Evolutionary conservation across 2,113 vertebrate species (phyloP).

Genomic region (Anser cygnoides): DNA sequence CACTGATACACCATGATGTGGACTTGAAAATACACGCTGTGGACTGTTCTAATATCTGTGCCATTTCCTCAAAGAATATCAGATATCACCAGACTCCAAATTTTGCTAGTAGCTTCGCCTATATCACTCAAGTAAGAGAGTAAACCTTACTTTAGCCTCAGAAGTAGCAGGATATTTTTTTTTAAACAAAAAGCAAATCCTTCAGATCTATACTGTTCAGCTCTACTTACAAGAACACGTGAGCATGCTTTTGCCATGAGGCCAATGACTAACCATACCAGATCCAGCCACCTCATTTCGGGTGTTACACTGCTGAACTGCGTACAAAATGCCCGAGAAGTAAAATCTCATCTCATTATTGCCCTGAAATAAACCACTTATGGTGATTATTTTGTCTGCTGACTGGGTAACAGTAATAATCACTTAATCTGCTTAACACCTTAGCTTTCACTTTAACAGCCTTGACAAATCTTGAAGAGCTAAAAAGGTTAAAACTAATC

Average conservation of each 20-base stretch:
- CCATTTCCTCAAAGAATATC: not conserved
- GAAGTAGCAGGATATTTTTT: not conserved
- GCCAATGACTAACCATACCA: not conserved
- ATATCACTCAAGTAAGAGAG: not conserved
- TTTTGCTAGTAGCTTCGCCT: not conserved
- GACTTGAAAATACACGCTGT: not conserved
- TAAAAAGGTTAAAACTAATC: constrained; percentile 72
- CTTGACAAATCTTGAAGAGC: constrained; percentile 60
- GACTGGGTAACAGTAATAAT: constrained; percentile 77
- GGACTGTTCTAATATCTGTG: not conserved
- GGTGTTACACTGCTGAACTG: not conserved
- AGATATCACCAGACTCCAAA: not conserved
- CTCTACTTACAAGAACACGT: constrained; percentile 5
- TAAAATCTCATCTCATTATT: constrained; percentile 59
- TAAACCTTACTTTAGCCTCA: not conserved
- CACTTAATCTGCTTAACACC: constrained; percentile 78
- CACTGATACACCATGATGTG: not conserved
- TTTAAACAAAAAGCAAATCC: not conserved
- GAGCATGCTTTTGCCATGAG: constrained; percentile 26
- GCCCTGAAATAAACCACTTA: constrained; percentile 77
- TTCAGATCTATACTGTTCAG: not conserved
- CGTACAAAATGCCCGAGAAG: constrained; percentile 8
- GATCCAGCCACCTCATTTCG: not conserved
- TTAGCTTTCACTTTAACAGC: constrained; percentile 70
- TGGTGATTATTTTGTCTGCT: constrained; percentile 81